These are phyloP conservation scores for Lithodes maja DNA, from an alignment of 2,888 invertebrate genomes.

Conservation along the genomic window DNA sequence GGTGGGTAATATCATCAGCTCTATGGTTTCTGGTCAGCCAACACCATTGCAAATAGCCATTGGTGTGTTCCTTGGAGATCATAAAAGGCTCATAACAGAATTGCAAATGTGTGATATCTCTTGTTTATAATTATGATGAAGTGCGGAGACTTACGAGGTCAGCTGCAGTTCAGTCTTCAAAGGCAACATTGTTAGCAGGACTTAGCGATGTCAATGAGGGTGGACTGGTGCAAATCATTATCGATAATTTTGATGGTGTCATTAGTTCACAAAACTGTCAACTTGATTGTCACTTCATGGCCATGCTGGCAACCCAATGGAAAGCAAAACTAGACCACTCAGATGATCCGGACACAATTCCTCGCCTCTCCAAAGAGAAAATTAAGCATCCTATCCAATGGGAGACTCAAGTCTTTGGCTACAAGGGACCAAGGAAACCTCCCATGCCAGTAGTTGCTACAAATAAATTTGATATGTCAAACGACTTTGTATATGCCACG, in stretches of 20 bases:
- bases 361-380: constrained; percentile 1
- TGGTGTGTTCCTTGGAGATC: constrained; percentile 6
- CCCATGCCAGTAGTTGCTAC: neutral
- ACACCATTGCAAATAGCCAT: constrained; percentile 22
- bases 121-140: constrained; percentile 30
- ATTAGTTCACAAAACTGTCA: constrained; percentile 22
- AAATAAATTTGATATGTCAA: neutral
- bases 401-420: neutral
- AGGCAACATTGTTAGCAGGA: neutral
- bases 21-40: neutral
- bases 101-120: neutral
- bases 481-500: neutral
- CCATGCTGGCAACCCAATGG: constrained; percentile 20
- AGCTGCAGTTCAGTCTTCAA: constrained; percentile 10
- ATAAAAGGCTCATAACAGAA: neutral
- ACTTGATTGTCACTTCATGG: constrained; percentile 12
- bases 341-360: constrained; percentile 1
- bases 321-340: neutral
- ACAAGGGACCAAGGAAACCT: constrained; percentile 12
- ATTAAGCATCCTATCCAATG: constrained; percentile 14
- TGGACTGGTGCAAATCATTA: constrained; percentile 12
- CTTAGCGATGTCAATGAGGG: neutral
- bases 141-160: neutral
- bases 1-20: neutral
- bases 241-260: neutral